These are phyloP conservation scores for Rhyacichthys aspro DNA, from an alignment of 2,797 vertebrate species.

Conservation along the genomic window DNA sequence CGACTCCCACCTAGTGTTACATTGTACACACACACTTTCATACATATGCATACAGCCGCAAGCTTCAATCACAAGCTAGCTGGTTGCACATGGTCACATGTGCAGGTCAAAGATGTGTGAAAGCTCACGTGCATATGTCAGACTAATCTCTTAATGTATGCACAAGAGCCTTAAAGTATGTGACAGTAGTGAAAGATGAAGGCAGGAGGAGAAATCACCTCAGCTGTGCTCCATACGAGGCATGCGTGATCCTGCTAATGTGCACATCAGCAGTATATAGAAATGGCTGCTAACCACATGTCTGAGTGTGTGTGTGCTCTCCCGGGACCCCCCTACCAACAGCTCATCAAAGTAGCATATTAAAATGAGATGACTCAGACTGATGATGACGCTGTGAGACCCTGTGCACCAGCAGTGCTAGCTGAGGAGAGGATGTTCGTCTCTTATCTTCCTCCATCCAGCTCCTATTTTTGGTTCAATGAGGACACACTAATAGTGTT, in stretches of 20 bases:
- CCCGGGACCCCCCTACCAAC: conserved; percentile 38
- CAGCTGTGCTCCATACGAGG: neutral
- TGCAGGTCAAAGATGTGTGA: conserved; percentile 46
- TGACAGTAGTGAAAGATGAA: conserved; percentile 8
- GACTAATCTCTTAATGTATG: conserved; percentile 26
- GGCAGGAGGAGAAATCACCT: neutral
- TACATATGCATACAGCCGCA: conserved; percentile 14
- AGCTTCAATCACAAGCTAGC: conserved; percentile 45
- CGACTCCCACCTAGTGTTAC: conserved; percentile 52
- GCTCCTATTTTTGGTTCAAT: conserved; percentile 22
- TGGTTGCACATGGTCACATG: conserved; percentile 58
- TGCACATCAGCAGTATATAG: conserved; percentile 24
- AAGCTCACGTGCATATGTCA: conserved; percentile 46
- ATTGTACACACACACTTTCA: conserved; percentile 26
- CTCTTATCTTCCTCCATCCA: conserved; percentile 20
- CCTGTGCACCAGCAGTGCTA: conserved; percentile 50
- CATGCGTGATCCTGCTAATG: conserved; percentile 24
- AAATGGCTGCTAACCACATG: conserved; percentile 29
- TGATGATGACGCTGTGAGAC: conserved; percentile 66
- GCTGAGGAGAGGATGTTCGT: conserved; percentile 47
- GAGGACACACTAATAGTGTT: conserved; percentile 3
- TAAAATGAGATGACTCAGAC: conserved; percentile 73
- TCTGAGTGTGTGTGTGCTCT: conserved; percentile 21
- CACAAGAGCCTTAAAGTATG: conserved; percentile 1
- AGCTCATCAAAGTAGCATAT: conserved; percentile 72